Evolutionary conservation across 2,888 invertebrate genomes (phyloP).

Genomic region (Napeogenes inachia): DNA sequence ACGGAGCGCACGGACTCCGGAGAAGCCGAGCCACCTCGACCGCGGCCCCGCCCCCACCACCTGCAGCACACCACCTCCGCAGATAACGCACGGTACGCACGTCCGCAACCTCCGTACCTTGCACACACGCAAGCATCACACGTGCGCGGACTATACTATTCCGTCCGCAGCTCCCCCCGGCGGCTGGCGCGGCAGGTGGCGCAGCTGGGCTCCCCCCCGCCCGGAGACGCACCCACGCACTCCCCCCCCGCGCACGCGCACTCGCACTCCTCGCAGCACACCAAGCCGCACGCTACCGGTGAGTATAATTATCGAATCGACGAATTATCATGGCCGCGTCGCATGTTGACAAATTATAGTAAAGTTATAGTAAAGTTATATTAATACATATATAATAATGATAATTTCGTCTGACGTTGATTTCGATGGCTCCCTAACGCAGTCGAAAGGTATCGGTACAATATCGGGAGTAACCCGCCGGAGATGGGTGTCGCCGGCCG

Average conservation of each 20-base stretch:
- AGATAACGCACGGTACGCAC: constrained; percentile 21
- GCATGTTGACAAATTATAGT: no score
- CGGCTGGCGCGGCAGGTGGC: constrained; percentile 63
- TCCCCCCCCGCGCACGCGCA: constrained; percentile 24
- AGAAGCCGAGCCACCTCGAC: constrained; percentile 40
- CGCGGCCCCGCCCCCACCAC: constrained; percentile 52
- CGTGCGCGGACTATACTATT: background rate
- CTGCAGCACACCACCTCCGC: constrained; percentile 39
- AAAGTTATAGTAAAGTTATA: no score
- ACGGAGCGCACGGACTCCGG: constrained; percentile 65
- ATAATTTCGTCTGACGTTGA: no score
- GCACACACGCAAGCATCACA: no score
- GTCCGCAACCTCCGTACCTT: no score
- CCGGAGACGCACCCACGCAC: constrained; percentile 27
- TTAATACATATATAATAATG: no score
- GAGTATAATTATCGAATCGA: background rate
- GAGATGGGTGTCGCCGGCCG: no score
- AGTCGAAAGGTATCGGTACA: no score
- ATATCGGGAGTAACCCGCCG: no score
- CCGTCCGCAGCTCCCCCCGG: constrained; percentile 47
- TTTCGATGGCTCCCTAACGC: no score
- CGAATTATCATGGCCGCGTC: no score
- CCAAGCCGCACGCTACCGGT: constrained; percentile 11
- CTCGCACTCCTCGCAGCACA: constrained; percentile 20
- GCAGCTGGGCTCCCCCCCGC: constrained; percentile 60